A percentile compares a stretch with the other conserved stretches of the same genome.
Conservation (phyloP, 2,113 vertebrate species). For the Corythaixoides concolor region DNA sequence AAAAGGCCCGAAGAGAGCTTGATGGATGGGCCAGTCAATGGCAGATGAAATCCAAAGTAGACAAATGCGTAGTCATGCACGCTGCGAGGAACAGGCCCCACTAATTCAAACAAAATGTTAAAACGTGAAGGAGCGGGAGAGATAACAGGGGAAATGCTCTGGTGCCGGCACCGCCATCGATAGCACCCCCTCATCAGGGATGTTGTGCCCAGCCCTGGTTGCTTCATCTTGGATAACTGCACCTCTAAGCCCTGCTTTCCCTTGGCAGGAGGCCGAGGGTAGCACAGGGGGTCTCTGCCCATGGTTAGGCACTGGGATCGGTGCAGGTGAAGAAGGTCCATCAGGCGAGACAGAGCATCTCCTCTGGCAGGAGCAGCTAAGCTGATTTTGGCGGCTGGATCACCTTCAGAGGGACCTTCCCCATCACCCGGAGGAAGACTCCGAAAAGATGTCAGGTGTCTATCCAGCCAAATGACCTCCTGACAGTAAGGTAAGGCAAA, state of each 20-base stretch:
- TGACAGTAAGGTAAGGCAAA: not conserved
- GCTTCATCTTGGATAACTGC: not conserved
- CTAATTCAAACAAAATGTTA: conserved; percentile 68
- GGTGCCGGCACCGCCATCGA: not conserved
- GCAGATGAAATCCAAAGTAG: conserved; percentile 64
- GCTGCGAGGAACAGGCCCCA: conserved; percentile 34
- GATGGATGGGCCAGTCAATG: conserved; percentile 64
- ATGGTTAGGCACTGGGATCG: rapidly evolving
- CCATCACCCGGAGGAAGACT: not conserved
- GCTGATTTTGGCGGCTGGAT: not conserved
- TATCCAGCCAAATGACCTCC: not conserved
- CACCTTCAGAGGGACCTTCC: not conserved
- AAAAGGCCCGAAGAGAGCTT: conserved; percentile 55
- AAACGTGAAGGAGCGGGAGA: not conserved
- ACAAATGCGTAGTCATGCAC: conserved; percentile 59
- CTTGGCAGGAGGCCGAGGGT: too few relatives aligned
- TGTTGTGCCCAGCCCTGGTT: not conserved
- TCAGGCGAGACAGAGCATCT: not conserved
- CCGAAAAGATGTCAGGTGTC: too few relatives aligned
- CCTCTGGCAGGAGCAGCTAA: not conserved
- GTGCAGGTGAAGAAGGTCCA: not conserved
- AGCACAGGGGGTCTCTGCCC: not conserved
- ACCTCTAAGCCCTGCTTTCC: not conserved
- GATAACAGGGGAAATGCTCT: not conserved
- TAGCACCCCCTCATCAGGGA: not conserved